Evolutionary conservation across 2,888 invertebrate genomes (phyloP).

Genomic region (Eumacrocentrus americanus): DNA sequence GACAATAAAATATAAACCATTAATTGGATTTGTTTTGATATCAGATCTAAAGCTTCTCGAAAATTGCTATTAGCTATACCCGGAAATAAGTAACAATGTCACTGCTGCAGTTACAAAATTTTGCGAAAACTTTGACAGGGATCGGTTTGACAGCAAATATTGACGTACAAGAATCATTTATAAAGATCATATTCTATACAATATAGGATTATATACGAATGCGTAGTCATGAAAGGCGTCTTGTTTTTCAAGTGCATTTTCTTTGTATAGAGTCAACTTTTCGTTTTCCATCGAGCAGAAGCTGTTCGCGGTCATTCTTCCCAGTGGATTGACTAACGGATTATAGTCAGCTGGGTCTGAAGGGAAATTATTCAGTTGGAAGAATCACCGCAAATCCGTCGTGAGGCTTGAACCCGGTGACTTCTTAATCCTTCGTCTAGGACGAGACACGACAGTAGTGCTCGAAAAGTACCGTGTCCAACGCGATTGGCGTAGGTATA

Average conservation of each 20-base stretch:
- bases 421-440: slow-evolving; percentile 38
- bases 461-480: slow-evolving; percentile 36
- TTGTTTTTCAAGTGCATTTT: slow-evolving; percentile 30
- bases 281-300: background rate
- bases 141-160: background rate
- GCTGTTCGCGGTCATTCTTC: slow-evolving; percentile 7
- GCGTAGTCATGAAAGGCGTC: slow-evolving; percentile 22
- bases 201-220: background rate
- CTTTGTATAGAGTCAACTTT: slow-evolving; percentile 17
- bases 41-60: background rate
- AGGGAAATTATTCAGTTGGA: slow-evolving; percentile 41
- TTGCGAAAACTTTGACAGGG: background rate
- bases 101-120: background rate
- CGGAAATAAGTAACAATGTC: background rate
- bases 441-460: slow-evolving; percentile 7
- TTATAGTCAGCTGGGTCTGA: slow-evolving; percentile 31
- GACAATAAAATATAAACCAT: background rate
- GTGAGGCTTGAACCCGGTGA: slow-evolving; percentile 32
- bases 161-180: background rate
- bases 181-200: slow-evolving; percentile 3
- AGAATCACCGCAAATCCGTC: slow-evolving; percentile 37
- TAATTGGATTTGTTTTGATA: background rate
- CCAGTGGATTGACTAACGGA: slow-evolving; percentile 38
- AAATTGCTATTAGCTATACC: no score
- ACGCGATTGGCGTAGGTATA: slow-evolving; percentile 26